These are phyloP conservation scores for Acinonyx jubatus DNA, from an alignment of 2,113 vertebrate genomes.

Conservation along the genomic window DNA sequence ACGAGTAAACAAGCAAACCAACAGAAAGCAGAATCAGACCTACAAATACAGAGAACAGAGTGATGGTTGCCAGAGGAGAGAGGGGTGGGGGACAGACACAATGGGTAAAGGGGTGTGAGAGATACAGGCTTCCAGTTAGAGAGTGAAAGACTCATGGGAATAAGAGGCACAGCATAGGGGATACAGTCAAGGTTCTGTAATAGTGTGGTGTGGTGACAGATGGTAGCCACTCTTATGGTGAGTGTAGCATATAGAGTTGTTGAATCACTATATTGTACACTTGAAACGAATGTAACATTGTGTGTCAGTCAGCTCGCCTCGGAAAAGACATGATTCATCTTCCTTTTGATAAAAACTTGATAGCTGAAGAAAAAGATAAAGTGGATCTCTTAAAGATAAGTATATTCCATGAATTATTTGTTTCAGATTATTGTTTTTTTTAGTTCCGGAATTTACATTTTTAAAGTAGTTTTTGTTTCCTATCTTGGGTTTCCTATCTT, in stretches of 20 bases:
- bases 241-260: background rate
- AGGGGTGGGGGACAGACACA: background rate
- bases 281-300: background rate
- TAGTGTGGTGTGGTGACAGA: background rate
- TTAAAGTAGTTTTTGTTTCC: background rate
- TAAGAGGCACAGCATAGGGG: background rate
- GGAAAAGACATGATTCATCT: background rate
- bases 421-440: constrained; percentile 4
- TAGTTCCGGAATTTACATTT: background rate
- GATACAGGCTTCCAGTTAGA: background rate
- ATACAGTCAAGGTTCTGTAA: background rate
- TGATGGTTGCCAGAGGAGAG: background rate
- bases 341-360: background rate
- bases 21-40: background rate
- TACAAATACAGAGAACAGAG: background rate
- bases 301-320: background rate
- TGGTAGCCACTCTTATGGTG: background rate
- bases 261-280: background rate
- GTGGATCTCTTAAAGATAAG: background rate
- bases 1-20: background rate
- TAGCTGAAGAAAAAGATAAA: background rate
- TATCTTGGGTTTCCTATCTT: background rate
- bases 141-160: background rate
- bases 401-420: background rate
- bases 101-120: background rate